Evolutionary conservation across 1,140 invertebrate species (phyloP), one percentile per base, ranked within the genome.

Genomic region (Geopemphigus sp.): DNA sequence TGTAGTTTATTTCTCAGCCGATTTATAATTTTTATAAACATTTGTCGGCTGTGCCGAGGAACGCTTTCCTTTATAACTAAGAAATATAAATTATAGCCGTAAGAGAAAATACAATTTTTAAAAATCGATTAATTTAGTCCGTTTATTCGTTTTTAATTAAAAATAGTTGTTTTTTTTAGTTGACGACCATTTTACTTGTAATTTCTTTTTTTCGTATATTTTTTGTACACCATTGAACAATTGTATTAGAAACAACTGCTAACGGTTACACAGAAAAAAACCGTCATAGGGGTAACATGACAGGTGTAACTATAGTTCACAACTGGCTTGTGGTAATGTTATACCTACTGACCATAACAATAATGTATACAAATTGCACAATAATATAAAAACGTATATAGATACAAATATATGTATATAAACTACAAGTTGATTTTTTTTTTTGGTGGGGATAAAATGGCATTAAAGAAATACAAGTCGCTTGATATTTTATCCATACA

Each of bases 251-350:
- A 72, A 24, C 50, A 72, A 72, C 68, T 24, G 54, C 50, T 54
- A 54, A 54, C 68, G 68, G 68, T 72, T 29, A 15, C 5, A 54
- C 10, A 1, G 1, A 54, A 72, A 54, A 53, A n/a, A 54, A 57
- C 1, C 26, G 15, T 12, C 64, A 68, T 68, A 50, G 26, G 50
- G 68, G n/a, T n/a, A n/a, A n/a, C n/a, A n/a, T 26, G 68, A 54
- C 68, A 72, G 68, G 68, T 72, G 68, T 54, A 72, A 54, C 50
- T 26, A 29, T 54, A 47, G 68, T 72, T 29, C n/a, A 72, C 68
- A 72, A 72, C 68, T 70, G 39, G 39, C 47, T 50, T 47, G 64
- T 29, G 29, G 24, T 53, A 54, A 17, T 54, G 68, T 70, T 39
- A 70, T 70, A 70, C 29, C 47, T 72, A 72, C 29, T 24, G 29